Evolutionary conservation across 2,797 vertebrate genomes (phyloP), one percentile per base, ranked within the genome.

Genomic region (Thunnus albacares): DNA sequence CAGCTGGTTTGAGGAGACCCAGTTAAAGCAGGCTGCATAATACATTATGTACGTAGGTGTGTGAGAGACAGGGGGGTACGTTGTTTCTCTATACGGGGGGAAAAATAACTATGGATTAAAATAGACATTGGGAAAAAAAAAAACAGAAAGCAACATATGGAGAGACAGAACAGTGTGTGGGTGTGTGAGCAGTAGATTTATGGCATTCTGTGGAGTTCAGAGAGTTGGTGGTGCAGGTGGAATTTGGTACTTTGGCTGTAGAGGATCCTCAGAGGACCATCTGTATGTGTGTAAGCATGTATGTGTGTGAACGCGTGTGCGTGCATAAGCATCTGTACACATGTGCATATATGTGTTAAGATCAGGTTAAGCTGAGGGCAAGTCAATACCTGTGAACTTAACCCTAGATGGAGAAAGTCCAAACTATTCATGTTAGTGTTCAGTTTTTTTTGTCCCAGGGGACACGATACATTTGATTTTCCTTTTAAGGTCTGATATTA

Each of bases 211-310:
- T 60, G 68, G 81, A 85, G 72, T 67, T 83, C 77, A 85, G 61
- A 81, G 76, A 81, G 66, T 74, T 90, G 79, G 69, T 75, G 80
- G 84, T 90, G 81, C 86, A 93, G 91, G 89, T 92, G 93, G 89
- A 89, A 85, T 82, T 71, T 87, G 79, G 82, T 89, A 70, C 82
- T 86, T 83, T 75, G 73, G 85, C 57, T 60, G 59, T 2, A 38
- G 57, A 73, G 72, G 81, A 85, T 81, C 85, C 86, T 87, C 64
- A 3, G 68, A 85, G 77, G 77, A 86, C 72, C 79, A 30, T 68
- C 59, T 81, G 84, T 60, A 60, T 60, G 80, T 52, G 71, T 66
- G 80, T 1, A 30, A 41, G 73, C 17, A 6, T 33, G 49, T 1
- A 18, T 51, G 53, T 52, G 63, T 24, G 77, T 33, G 68, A 10